Percentiles rank a stretch among this genome's conserved stretches.
Conservation (phyloP, 1,140 invertebrate species). For the Caenorhabditis inopinata region DNA sequence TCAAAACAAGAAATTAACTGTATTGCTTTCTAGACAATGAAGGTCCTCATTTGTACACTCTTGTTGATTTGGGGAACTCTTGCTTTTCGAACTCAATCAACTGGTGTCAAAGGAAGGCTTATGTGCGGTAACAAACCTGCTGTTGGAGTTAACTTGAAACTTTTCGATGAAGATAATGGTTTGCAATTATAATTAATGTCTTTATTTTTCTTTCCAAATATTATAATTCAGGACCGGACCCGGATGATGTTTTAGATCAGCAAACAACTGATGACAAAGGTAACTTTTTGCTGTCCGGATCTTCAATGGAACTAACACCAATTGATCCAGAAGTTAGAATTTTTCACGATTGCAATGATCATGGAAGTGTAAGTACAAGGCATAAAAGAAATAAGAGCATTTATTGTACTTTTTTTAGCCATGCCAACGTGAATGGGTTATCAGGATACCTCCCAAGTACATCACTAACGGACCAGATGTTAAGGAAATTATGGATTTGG, state of each 20-base stretch:
- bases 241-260: constrained; percentile 60
- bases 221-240: constrained; percentile 57
- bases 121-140: constrained; percentile 57
- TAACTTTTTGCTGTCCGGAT: constrained; percentile 53
- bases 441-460: constrained; percentile 64
- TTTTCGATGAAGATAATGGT: constrained; percentile 56
- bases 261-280: constrained; percentile 56
- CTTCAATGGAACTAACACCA: constrained; percentile 61
- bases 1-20: background rate
- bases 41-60: background rate
- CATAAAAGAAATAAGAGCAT: background rate
- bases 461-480: constrained; percentile 52
- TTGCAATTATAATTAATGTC: background rate
- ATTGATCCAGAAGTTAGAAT: constrained; percentile 64
- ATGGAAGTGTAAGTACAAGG: constrained; percentile 44
- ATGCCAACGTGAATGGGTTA: constrained; percentile 65
- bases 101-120: constrained; percentile 56
- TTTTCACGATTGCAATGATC: constrained; percentile 62
- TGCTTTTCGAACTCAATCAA: constrained; percentile 60
- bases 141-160: constrained; percentile 1
- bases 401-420: constrained; percentile 47
- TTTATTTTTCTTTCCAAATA: background rate
- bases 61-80: background rate
- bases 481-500: constrained; percentile 57
- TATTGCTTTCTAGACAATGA: background rate